These are phyloP conservation scores for Drosophila setosimentum DNA, from an alignment of 2,888 invertebrate genomes.

Conservation along the genomic window DNA sequence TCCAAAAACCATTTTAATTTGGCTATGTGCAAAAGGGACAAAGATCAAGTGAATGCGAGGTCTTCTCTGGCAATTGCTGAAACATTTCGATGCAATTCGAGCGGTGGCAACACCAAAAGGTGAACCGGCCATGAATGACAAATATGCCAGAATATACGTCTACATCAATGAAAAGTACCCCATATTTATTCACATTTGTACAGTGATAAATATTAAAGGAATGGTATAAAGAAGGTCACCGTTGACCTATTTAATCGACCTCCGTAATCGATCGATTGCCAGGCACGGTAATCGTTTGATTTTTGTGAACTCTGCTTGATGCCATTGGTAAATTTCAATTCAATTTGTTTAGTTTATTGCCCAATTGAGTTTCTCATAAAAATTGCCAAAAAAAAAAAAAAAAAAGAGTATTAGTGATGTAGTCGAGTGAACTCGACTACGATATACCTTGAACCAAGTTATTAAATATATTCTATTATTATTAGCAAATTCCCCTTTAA, in stretches of 20 bases:
- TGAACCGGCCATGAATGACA: constrained; percentile 24
- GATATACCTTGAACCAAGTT: too few relatives aligned
- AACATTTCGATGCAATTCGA: constrained; percentile 9
- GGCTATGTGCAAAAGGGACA: constrained; percentile 45
- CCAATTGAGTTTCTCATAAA: constrained; percentile 63
- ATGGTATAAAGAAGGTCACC: neutral
- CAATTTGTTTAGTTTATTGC: constrained; percentile 46
- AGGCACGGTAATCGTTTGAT: neutral
- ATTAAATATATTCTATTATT: too few relatives aligned
- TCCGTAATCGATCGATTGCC: constrained; percentile 52
- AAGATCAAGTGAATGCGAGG: constrained; percentile 29
- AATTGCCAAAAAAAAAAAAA: constrained; percentile 51
- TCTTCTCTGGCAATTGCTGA: constrained; percentile 10
- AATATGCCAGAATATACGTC: constrained; percentile 20
- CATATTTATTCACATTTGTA: neutral
- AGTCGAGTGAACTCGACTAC: too few relatives aligned
- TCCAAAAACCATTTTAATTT: constrained; percentile 59
- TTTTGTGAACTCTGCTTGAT: constrained; percentile 19
- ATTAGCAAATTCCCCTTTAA: too few relatives aligned
- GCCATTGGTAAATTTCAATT: constrained; percentile 38
- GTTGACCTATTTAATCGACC: constrained; percentile 60
- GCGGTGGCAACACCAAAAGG: constrained; percentile 1
- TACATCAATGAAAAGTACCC: neutral
- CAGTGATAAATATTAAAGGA: constrained; percentile 22
- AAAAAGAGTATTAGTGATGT: too few relatives aligned